These are phyloP conservation scores for Acanthurus leucopareius DNA, from an alignment of 2,797 vertebrate genomes.

Conservation along the genomic window DNA sequence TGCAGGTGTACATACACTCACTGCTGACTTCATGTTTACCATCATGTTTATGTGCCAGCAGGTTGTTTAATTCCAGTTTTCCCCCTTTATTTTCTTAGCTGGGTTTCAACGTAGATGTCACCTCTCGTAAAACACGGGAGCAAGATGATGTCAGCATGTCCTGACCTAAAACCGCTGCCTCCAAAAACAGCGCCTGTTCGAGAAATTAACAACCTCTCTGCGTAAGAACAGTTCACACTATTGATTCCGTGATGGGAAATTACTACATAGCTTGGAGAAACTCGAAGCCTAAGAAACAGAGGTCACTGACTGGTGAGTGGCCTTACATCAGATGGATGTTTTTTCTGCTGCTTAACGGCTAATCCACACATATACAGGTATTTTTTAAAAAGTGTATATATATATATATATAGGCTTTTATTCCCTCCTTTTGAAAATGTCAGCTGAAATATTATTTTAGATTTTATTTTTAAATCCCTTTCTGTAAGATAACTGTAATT, in stretches of 20 bases:
- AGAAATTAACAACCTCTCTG: conserved; percentile 32
- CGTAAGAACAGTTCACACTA: conserved; percentile 26
- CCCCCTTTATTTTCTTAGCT: conserved; percentile 67
- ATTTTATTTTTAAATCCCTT: not conserved
- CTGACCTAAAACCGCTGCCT: conserved; percentile 23
- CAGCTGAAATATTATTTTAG: not conserved
- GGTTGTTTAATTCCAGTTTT: conserved; percentile 34
- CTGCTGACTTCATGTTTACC: conserved; percentile 29
- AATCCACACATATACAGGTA: no score
- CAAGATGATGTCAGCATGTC: conserved; percentile 49
- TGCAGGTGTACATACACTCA: conserved; percentile 39
- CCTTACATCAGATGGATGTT: conserved; percentile 21
- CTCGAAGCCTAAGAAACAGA: not conserved
- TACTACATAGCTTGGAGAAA: conserved; percentile 19
- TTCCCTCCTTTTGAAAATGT: not conserved
- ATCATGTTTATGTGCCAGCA: conserved; percentile 24
- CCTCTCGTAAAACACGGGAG: conserved; percentile 43
- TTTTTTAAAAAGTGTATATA: no score
- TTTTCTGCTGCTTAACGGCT: conserved; percentile 8
- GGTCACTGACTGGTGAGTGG: conserved; percentile 22
- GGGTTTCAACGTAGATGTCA: conserved; percentile 47
- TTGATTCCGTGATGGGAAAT: conserved; percentile 27
- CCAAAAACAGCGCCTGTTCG: conserved; percentile 21
- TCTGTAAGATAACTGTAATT: not conserved
- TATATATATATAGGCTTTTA: no score